Evolutionary conservation across 2,797 vertebrate genomes (phyloP).

Genomic region (Tragelaphus oryx): DNA sequence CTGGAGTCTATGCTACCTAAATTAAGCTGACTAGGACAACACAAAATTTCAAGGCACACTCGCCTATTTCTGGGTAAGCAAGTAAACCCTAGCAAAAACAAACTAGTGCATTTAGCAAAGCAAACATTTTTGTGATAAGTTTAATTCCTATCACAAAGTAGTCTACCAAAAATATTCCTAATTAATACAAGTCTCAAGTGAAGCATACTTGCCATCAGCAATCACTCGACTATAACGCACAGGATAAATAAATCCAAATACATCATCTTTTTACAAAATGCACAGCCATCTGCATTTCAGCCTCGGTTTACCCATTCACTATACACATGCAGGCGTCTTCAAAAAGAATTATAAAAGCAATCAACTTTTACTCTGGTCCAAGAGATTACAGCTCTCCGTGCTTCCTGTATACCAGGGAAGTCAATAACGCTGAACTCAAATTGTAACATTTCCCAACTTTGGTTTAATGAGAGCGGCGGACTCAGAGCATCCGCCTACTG

Average conservation of each 20-base stretch:
- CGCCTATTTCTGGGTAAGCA: slow-evolving; percentile 5
- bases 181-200: background rate
- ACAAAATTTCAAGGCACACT: slow-evolving; percentile 34
- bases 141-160: background rate
- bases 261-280: background rate
- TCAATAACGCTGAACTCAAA: background rate
- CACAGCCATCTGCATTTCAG: background rate
- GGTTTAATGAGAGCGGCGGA: background rate
- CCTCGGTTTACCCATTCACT: slow-evolving; percentile 21
- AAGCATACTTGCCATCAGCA: background rate
- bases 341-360: background rate
- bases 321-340: background rate
- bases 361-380: slow-evolving; percentile 33
- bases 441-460: slow-evolving; percentile 17
- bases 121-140: background rate
- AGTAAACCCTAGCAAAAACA: background rate
- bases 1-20: background rate
- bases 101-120: background rate
- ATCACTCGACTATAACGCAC: background rate
- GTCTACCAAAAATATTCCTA: background rate
- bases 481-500: slow-evolving; percentile 44
- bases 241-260: background rate
- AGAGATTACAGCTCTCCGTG: background rate
- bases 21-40: slow-evolving; percentile 27
- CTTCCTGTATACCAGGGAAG: background rate